These are phyloP conservation scores for Characodon lateralis DNA, from an alignment of 2,797 vertebrate genomes.

Conservation along the genomic window DNA sequence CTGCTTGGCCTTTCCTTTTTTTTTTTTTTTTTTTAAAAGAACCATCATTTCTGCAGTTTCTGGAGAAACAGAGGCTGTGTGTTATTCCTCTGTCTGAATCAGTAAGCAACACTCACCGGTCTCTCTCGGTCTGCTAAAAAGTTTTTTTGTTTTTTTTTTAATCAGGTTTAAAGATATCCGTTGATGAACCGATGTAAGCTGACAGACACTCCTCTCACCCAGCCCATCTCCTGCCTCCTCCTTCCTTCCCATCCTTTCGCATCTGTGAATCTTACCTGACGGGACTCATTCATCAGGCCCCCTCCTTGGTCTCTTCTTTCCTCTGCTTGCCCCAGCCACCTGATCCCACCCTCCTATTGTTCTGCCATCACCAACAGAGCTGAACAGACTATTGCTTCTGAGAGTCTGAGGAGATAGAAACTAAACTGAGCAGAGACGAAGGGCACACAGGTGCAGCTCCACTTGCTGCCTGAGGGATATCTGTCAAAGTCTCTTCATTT, in stretches of 20 bases:
- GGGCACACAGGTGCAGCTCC: constrained; percentile 68
- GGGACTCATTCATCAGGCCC: constrained; percentile 75
- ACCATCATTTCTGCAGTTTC: background rate
- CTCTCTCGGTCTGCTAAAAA: constrained; percentile 31
- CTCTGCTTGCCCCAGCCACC: constrained; percentile 64
- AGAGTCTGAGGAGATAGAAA: constrained; percentile 46
- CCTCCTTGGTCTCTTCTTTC: constrained; percentile 37
- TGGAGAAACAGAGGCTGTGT: constrained; percentile 19
- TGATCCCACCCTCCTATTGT: constrained; percentile 68
- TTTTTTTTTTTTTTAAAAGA: constrained; percentile 20
- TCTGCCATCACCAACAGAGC: constrained; percentile 42
- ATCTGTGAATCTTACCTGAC: constrained; percentile 75
- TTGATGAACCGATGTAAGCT: constrained; percentile 65
- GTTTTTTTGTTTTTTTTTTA: constrained; percentile 30
- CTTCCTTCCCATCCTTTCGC: constrained; percentile 49
- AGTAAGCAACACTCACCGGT: constrained; percentile 24
- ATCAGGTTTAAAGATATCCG: constrained; percentile 55
- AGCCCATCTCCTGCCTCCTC: constrained; percentile 35
- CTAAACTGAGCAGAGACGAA: constrained; percentile 53
- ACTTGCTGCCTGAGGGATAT: constrained; percentile 51
- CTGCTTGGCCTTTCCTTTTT: constrained; percentile 10
- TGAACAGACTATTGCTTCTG: constrained; percentile 34
- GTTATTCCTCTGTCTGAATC: constrained; percentile 53
- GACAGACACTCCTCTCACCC: constrained; percentile 52
- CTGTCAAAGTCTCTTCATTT: constrained; percentile 61